phyloP scores from a whole-genome alignment of 2,888 invertebrate genomes.

The Phengaris alcon region DNA sequence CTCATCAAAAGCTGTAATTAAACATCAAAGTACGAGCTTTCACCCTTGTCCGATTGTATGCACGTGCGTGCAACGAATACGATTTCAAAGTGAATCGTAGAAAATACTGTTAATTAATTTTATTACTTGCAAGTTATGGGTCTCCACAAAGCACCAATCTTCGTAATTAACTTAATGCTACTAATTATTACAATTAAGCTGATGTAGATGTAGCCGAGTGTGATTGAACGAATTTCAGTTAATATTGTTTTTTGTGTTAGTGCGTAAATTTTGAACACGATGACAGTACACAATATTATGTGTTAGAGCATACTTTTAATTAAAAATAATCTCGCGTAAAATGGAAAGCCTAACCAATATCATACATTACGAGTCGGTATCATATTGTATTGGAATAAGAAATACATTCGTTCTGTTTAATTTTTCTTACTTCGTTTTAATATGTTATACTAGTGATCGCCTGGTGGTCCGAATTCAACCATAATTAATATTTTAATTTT shows the following conservation, averaged over 20 bases:
- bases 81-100: constrained; percentile 18
- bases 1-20: not conserved
- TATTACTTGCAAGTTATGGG: constrained; percentile 13
- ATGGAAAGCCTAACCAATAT: too few species aligned
- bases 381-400: too few species aligned
- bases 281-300: too few species aligned
- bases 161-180: constrained; percentile 9
- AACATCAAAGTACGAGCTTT: not conserved
- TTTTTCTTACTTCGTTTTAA: too few species aligned
- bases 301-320: too few species aligned
- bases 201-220: too few species aligned
- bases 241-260: not conserved
- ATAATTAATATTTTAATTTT: too few species aligned
- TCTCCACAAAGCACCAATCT: not conserved
- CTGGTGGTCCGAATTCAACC: too few species aligned
- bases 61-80: constrained; percentile 13
- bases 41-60: constrained; percentile 16
- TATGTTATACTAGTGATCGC: too few species aligned
- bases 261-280: not conserved
- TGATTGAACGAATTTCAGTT: not conserved
- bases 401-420: too few species aligned
- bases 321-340: too few species aligned
- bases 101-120: constrained; percentile 18
- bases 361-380: too few species aligned
- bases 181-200: constrained; percentile 3